phyloP scores from a whole-genome alignment of 2,888 invertebrate species.

The Sphaerophoria rueppellii region DNA sequence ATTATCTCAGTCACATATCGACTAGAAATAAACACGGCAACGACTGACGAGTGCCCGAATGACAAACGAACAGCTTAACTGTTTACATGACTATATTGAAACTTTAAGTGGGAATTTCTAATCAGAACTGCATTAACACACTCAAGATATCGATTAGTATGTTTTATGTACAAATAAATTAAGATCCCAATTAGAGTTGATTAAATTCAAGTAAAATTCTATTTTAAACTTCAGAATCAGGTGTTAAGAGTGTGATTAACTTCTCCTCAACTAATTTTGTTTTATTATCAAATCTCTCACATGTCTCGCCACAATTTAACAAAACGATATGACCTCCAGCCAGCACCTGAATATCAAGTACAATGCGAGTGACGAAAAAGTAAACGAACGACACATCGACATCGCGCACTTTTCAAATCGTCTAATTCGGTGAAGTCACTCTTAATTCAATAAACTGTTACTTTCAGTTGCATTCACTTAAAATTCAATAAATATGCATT shows the following conservation, averaged over 20 bases:
- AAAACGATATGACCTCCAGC: background rate
- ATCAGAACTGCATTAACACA: constrained; percentile 12
- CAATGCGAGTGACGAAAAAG: too few species aligned
- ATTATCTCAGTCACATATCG: constrained; percentile 19
- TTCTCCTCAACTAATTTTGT: background rate
- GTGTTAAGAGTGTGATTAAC: background rate
- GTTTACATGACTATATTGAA: background rate
- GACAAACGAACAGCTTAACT: background rate
- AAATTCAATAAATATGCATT: background rate
- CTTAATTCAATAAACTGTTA: background rate
- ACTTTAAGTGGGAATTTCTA: constrained; percentile 19
- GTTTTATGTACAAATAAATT: background rate
- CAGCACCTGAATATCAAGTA: background rate
- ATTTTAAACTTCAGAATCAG: background rate
- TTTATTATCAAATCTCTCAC: background rate
- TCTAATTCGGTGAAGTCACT: background rate
- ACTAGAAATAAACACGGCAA: background rate
- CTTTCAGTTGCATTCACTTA: background rate
- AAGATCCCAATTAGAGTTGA: background rate
- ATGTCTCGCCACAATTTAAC: background rate
- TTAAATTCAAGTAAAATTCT: background rate
- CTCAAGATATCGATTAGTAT: constrained; percentile 30
- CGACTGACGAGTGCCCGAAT: background rate
- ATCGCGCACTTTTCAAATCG: background rate
- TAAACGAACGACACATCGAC: background rate